These are phyloP conservation scores for Muscicapa comitata DNA, from an alignment of 2,797 vertebrate species.

Conservation along the genomic window DNA sequence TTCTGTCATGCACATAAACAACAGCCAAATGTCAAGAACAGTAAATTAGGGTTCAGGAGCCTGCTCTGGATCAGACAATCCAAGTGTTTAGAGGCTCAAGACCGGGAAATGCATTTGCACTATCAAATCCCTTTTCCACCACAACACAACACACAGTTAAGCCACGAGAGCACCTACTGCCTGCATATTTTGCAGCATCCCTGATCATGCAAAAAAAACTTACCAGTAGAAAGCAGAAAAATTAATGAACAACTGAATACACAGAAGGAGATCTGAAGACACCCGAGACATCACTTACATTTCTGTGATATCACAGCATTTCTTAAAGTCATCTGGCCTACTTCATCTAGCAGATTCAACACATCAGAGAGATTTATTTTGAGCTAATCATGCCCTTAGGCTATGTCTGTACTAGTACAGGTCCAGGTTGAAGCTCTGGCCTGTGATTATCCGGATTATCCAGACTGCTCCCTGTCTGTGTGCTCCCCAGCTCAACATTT, in stretches of 20 bases:
- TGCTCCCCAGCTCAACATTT: not conserved
- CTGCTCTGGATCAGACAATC: not conserved
- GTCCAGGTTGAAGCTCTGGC: not conserved
- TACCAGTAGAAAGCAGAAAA: not conserved
- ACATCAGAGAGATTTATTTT: not conserved
- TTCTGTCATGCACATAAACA: not conserved
- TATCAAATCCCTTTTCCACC: not conserved
- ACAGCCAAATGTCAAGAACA: not conserved
- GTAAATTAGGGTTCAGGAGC: not conserved
- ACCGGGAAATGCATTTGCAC: not conserved
- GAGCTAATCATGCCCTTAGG: conserved; percentile 11
- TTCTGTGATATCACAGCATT: not conserved
- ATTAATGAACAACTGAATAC: not conserved
- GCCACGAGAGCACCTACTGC: not conserved
- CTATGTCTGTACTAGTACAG: not conserved
- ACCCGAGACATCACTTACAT: rapidly evolving
- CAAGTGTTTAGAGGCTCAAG: not conserved
- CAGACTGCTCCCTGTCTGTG: not conserved
- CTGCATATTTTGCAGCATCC: not conserved
- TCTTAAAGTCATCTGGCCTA: conserved; percentile 5
- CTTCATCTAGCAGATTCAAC: not conserved
- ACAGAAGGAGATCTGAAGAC: not conserved
- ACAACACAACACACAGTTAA: not conserved
- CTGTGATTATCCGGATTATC: not conserved
- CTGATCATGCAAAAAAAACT: not conserved